Conservation (phyloP, 2,888 invertebrate genomes). For the Heliconius cydno region DNA sequence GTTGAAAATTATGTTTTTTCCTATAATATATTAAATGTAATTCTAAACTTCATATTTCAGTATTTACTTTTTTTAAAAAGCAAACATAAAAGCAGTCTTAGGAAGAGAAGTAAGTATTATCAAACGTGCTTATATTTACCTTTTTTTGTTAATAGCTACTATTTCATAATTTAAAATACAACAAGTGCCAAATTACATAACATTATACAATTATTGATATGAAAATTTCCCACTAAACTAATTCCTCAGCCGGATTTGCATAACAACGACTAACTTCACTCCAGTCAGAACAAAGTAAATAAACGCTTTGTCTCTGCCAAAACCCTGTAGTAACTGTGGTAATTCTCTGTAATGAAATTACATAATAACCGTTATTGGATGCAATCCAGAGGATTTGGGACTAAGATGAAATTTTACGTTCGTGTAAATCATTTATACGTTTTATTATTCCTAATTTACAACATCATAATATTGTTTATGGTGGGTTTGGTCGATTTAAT, state of each 20-base stretch:
- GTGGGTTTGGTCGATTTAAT: constrained; percentile 20
- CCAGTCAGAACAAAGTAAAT: constrained; percentile 23
- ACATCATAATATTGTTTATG: constrained; percentile 33
- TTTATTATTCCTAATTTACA: constrained; percentile 40
- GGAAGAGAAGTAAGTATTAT: background rate
- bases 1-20: too few species aligned
- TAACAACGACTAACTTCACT: constrained; percentile 11
- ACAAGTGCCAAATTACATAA: background rate
- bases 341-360: constrained; percentile 39
- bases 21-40: background rate
- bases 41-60: background rate
- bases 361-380: constrained; percentile 42
- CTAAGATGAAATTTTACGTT: constrained; percentile 31
- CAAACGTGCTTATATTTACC: background rate
- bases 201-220: background rate
- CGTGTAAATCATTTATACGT: constrained; percentile 37
- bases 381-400: constrained; percentile 31
- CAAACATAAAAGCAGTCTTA: background rate
- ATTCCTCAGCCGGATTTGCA: constrained; percentile 17
- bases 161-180: background rate
- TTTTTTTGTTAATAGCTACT: background rate
- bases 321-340: constrained; percentile 28
- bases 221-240: constrained; percentile 4
- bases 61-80: background rate
- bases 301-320: constrained; percentile 31